Conservation (phyloP, 2,888 invertebrate genomes). For the Metalampra italica region DNA sequence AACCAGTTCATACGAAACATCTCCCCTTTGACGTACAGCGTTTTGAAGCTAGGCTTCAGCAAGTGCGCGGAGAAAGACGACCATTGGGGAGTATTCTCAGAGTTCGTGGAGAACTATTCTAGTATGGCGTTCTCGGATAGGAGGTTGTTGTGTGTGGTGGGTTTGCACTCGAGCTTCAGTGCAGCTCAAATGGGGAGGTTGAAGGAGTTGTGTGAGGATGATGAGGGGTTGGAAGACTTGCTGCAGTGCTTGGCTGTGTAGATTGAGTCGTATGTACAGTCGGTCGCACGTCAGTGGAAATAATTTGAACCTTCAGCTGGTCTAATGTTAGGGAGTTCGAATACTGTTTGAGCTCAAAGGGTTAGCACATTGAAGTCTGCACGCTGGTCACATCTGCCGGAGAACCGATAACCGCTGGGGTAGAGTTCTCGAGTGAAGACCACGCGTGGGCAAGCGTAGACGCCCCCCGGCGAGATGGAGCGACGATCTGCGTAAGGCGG, state of each 20-base stretch:
- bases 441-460: too few relatives aligned
- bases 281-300: too few relatives aligned
- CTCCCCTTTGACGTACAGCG: constrained; percentile 42
- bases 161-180: constrained; percentile 55
- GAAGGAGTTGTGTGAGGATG: constrained; percentile 52
- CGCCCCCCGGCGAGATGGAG: too few relatives aligned
- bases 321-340: too few relatives aligned
- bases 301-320: too few relatives aligned
- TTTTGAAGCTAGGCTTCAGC: constrained; percentile 47
- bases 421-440: too few relatives aligned
- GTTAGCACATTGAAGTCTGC: too few relatives aligned
- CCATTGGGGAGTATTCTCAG: constrained; percentile 43
- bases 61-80: constrained; percentile 23
- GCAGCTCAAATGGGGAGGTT: constrained; percentile 54
- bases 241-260: constrained; percentile 36
- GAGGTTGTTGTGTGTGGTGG: constrained; percentile 58
- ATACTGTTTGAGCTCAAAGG: too few relatives aligned
- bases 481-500: too few relatives aligned
- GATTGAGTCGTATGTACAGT: too few relatives aligned
- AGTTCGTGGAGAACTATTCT: constrained; percentile 24
- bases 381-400: too few relatives aligned
- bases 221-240: constrained; percentile 52
- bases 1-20: constrained; percentile 45
- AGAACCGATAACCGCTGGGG: too few relatives aligned
- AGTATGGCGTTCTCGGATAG: constrained; percentile 57